Evolutionary conservation across 2,797 vertebrate species (phyloP).

Genomic region (Clamator glandarius): DNA sequence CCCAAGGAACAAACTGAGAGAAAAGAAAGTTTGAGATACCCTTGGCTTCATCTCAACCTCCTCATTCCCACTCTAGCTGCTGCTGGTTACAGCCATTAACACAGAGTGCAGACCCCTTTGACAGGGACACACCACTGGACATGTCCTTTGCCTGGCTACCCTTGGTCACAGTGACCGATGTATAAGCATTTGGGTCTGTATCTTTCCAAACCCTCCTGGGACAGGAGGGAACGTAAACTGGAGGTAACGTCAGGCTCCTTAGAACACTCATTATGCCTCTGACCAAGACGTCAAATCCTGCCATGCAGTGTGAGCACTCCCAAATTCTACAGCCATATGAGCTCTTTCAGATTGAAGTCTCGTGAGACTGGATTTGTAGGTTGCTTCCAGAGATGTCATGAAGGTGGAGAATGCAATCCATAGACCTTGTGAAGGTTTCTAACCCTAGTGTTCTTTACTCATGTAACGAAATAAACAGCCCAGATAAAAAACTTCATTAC

Average conservation of each 20-base stretch:
- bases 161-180: not conserved
- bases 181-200: not conserved
- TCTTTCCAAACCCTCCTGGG: not conserved
- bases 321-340: rapidly evolving
- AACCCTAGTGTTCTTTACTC: not conserved
- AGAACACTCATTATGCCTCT: rapidly evolving
- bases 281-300: not conserved
- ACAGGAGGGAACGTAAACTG: not conserved
- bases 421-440: not conserved
- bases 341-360: not conserved
- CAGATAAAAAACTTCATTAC: not conserved
- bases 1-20: not conserved
- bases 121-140: no score
- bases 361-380: not conserved
- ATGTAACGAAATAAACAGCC: not conserved
- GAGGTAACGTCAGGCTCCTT: not conserved
- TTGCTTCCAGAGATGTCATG: not conserved
- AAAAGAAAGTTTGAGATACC: not conserved
- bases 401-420: not conserved
- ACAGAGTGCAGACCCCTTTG: not conserved
- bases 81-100: not conserved
- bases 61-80: rapidly evolving
- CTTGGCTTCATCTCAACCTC: not conserved
- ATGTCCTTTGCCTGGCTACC: not conserved
- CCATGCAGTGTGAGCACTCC: rapidly evolving